Evolutionary conservation across 1,140 invertebrate species (phyloP), one percentile per base, ranked within the genome.

Genomic region (Delia radicum): DNA sequence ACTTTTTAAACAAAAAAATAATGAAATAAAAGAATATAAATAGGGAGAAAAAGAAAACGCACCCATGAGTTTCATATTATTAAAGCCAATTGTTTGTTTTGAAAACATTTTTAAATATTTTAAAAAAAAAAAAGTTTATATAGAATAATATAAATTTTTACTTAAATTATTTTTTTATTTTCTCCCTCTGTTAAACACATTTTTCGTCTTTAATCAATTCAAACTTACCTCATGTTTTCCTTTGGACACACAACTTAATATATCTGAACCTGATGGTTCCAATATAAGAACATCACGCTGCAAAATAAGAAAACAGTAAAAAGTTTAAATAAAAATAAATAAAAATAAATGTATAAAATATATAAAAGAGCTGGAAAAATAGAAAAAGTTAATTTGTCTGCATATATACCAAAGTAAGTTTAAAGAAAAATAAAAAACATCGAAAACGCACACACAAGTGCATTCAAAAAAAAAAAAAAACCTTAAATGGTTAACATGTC

Each of bases 201-300:
- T 10, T 55, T n/a, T n/a, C n/a, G n/a, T n/a, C n/a, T n/a, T n/a
- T n/a, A n/a, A n/a, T n/a, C n/a, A n/a, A n/a, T n/a, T 3, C 26
- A 31, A n/a, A n/a, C 89, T 87, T 87, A 92, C 91, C 90, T 92
- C 91, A 37, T 90, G 89, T 87, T 94, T 95, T 74, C 93, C 93
- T 87, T 94, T 94, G 73, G 93, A 94, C 18, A 94, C 92, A 84
- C 93, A 95, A 79, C 90, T 92, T 21, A 90, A 90, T 61, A 94
- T 92, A 81, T 93, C 92, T 76, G 89, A 89, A 71, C 84, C 84
- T 33, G 87, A 87, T 29, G 93, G 92, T 84, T 94, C 92, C 87
- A 95, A 86, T 75, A 90, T 88, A 74, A 94, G 83, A 2, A 92
- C 91, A 83, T 94, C 93, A 79, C 90, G 89, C 93, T 94, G 89